phyloP scores from a whole-genome alignment of 2,888 invertebrate genomes.

The Spodoptera littoralis region DNA sequence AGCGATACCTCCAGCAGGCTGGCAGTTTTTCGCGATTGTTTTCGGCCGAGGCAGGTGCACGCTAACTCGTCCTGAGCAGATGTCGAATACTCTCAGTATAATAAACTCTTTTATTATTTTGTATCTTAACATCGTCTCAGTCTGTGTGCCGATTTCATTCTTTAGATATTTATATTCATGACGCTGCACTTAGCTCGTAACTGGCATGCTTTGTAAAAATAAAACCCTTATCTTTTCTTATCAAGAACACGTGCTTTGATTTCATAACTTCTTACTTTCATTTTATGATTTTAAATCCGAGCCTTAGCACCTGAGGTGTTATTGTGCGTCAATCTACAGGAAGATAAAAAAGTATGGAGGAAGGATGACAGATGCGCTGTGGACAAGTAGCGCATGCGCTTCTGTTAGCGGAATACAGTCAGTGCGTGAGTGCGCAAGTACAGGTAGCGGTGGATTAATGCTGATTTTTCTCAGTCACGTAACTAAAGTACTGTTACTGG shows the following conservation, averaged over 20 bases:
- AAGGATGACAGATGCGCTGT: slow-evolving; percentile 71
- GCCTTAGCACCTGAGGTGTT: slow-evolving; percentile 11
- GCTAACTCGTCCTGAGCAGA: slow-evolving; percentile 74
- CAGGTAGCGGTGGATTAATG: slow-evolving; percentile 64
- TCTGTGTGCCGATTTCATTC: slow-evolving; percentile 30
- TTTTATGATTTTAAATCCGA: slow-evolving; percentile 16
- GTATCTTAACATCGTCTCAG: slow-evolving; percentile 35
- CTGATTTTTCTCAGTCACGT: slow-evolving; percentile 78
- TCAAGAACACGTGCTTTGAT: slow-evolving; percentile 28
- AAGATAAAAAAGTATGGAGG: slow-evolving; percentile 61
- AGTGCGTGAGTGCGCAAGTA: slow-evolving; percentile 15
- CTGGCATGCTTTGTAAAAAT: slow-evolving; percentile 10
- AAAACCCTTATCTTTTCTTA: slow-evolving; percentile 26
- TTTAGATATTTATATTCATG: slow-evolving; percentile 34
- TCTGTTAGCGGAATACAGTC: slow-evolving; percentile 54
- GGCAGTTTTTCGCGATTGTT: slow-evolving; percentile 78
- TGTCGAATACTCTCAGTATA: slow-evolving; percentile 66
- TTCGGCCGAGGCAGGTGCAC: slow-evolving; percentile 76
- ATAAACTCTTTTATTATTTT: slow-evolving; percentile 55
- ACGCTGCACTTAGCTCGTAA: slow-evolving; percentile 27
- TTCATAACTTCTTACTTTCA: slow-evolving; percentile 35
- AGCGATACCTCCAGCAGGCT: slow-evolving; percentile 33
- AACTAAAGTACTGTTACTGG: slow-evolving; percentile 72
- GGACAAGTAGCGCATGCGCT: slow-evolving; percentile 55
- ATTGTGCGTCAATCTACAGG: slow-evolving; percentile 42